Evolutionary conservation across 2,113 vertebrate species (phyloP).

Genomic region (Tachuris rubrigastra): DNA sequence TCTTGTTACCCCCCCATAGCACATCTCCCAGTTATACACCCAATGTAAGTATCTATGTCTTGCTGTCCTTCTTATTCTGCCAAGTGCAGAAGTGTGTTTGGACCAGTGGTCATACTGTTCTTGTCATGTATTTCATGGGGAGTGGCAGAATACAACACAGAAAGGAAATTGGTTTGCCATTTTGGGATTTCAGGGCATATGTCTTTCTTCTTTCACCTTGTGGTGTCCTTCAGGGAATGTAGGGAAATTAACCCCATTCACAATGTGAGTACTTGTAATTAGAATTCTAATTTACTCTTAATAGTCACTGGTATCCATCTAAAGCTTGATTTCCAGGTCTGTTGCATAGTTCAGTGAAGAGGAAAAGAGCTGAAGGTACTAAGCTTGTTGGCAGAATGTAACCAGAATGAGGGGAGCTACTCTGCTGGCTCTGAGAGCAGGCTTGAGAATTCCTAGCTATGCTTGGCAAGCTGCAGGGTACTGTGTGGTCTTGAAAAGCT

Average conservation of each 20-base stretch:
- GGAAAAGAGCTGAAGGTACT: constrained; percentile 14
- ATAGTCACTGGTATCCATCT: constrained; percentile 64
- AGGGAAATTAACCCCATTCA: constrained; percentile 61
- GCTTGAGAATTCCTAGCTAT: neutral
- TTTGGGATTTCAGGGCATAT: neutral
- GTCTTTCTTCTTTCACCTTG: constrained; percentile 32
- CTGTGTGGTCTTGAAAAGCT: neutral
- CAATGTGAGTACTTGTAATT: constrained; percentile 66
- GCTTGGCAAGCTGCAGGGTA: neutral
- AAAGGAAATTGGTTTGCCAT: neutral
- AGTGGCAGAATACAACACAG: neutral
- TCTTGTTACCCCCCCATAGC: neutral
- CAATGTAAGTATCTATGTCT: neutral
- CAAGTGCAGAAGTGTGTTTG: neutral
- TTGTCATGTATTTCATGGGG: neutral
- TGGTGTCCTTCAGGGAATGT: constrained; percentile 39
- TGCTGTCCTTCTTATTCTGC: neutral
- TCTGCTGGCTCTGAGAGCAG: neutral
- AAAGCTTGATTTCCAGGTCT: constrained; percentile 14
- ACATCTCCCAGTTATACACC: neutral
- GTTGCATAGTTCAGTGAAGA: neutral
- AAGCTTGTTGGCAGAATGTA: neutral
- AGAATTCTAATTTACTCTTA: constrained; percentile 66
- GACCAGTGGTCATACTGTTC: neutral
- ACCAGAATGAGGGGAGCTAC: neutral